Evolutionary conservation across 1,140 invertebrate genomes (phyloP), one percentile per base, ranked within the genome.

Genomic region (Panagrolaimus sp.): DNA sequence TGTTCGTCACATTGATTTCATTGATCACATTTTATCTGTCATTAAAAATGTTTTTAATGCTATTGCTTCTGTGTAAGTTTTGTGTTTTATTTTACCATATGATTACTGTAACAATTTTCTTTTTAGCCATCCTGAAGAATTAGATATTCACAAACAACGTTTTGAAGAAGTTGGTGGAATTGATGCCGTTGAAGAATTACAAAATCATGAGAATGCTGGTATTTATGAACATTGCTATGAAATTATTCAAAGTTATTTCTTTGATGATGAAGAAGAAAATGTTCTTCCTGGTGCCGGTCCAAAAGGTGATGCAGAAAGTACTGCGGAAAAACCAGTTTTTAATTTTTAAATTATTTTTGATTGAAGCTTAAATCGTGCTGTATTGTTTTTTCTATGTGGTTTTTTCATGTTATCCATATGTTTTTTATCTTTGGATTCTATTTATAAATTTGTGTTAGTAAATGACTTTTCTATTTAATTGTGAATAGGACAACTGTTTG

Each of bases 111-210:
- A 38, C 21, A 38, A 38, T 38, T 38, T 38, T 43, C 17, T 17
- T 52, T 68, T 9, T n/a, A 71, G 71, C n/a, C 66, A 73, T 38
- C 72, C 70, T 38, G 66, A 66, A 12, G 26, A 46, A 6, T 45
- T 73, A 7, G 62, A 70, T 28, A 38, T 45, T 1, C 15, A 63
- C 9, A 55, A 70, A 0, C 28, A 68, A 28, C 44, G 46, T 5
- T 65, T 74, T n/a, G 72, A 74, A 55, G 72, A 74, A 45, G 26
- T 62, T 17, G 65, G 55, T 45, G 72, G 72, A 43, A 17, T 74
- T 1, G 71, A 74, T 55, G 26, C 32, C 9, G 17, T 74, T 15
- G 72, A 74, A 47, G 21, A 52, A 3, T 44, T 69, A 26, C 66
- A 70, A 55, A 43, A 71, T 38, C 67, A 70, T 21, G 47, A 55